Conservation (phyloP, 2,113 vertebrate species). For the Gadus chalcogrammus region DNA sequence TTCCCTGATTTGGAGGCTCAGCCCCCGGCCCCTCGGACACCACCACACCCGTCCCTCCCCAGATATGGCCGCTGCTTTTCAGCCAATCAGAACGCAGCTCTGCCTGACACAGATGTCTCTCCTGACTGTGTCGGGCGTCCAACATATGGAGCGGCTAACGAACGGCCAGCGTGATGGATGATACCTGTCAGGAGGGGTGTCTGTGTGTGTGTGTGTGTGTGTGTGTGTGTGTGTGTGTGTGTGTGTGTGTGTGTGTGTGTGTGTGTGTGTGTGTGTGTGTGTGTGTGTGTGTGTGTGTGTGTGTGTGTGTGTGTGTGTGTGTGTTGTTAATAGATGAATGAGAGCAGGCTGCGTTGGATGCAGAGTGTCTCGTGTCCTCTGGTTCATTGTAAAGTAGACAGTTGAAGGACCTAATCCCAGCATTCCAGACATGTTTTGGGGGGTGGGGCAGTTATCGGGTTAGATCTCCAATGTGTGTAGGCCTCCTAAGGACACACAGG, state of each 20-base stretch:
- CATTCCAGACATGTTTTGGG: too few relatives aligned
- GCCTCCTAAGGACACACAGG: too few relatives aligned
- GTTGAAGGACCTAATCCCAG: too few relatives aligned
- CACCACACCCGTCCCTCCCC: background rate
- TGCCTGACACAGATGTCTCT: constrained; percentile 61
- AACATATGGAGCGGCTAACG: constrained; percentile 71
- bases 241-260: constrained; percentile 5
- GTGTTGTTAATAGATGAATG: constrained; percentile 18
- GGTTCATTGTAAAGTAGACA: too few relatives aligned
- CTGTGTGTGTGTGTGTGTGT: constrained; percentile 12
- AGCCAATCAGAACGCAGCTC: constrained; percentile 37
- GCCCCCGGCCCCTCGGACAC: background rate
- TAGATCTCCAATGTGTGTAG: too few relatives aligned
- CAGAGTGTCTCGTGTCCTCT: too few relatives aligned
- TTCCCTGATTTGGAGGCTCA: constrained; percentile 12
- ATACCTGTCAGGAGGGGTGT: constrained; percentile 58
- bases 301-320: constrained; percentile 27
- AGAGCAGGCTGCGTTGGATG: too few relatives aligned
- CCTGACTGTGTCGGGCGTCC: constrained; percentile 41
- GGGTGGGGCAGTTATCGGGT: too few relatives aligned
- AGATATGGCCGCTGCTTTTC: constrained; percentile 37
- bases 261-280: constrained; percentile 12
- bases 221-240: constrained; percentile 1
- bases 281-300: background rate
- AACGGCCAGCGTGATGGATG: constrained; percentile 70